Percentiles rank a stretch among this genome's conserved stretches.
phyloP scores from a whole-genome alignment of 2,113 vertebrate species.

The Pipra filicauda region DNA sequence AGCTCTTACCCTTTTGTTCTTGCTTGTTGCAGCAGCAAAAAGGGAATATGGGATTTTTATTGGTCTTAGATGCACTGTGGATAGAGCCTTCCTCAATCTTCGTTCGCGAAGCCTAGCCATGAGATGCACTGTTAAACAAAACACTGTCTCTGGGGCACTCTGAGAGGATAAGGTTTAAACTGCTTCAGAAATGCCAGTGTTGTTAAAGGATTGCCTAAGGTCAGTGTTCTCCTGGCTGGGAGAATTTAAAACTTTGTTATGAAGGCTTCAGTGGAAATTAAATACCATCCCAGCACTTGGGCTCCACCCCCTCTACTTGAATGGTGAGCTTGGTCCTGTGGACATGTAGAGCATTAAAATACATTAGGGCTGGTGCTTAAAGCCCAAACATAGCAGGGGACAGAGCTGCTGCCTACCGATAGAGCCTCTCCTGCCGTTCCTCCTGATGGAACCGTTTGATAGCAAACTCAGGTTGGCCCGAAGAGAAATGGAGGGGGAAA shows the following conservation, averaged over 20 bases:
- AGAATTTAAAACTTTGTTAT: not conserved
- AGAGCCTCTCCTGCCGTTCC: not conserved
- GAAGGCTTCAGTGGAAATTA: not conserved
- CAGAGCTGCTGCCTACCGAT: not conserved
- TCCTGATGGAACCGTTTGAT: not conserved
- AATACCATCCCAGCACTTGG: not conserved
- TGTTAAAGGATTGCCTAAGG: not conserved
- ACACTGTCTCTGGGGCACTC: not conserved
- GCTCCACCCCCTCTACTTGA: not conserved
- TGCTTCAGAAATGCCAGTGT: not conserved
- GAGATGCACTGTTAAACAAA: not conserved
- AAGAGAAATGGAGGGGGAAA: not conserved
- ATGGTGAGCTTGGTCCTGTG: fast-evolving
- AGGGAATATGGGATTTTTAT: not conserved
- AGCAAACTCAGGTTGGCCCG: not conserved
- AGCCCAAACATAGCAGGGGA: not conserved
- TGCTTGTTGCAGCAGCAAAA: not conserved
- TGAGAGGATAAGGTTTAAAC: not conserved
- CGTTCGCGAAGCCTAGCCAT: no score
- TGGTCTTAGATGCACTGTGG: not conserved
- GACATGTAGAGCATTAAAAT: not conserved
- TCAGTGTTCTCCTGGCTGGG: not conserved
- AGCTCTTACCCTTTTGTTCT: not conserved
- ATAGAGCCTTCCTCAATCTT: no score
- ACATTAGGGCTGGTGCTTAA: not conserved